A percentile compares a stretch with the other conserved stretches of the same genome.
Evolutionary conservation across 2,888 invertebrate genomes (phyloP).

Genomic region (Meiosimyza decipiens): DNA sequence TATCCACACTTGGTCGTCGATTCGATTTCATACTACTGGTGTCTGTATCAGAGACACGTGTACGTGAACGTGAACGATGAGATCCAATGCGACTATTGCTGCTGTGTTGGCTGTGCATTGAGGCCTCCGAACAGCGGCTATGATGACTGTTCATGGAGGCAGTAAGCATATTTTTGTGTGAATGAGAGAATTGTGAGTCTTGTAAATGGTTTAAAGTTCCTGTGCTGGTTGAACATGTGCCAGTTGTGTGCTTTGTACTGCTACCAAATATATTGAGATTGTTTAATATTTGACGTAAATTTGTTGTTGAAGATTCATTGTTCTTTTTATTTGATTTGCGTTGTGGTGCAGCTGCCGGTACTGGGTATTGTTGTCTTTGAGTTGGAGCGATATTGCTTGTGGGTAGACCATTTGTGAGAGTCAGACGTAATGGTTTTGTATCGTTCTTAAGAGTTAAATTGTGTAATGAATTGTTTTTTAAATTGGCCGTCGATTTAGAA

Average conservation of each 20-base stretch:
- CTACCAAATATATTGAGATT: constrained; percentile 81
- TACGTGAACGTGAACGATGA: constrained; percentile 65
- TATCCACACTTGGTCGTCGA: constrained; percentile 85
- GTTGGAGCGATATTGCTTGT: constrained; percentile 35
- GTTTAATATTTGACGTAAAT: constrained; percentile 81
- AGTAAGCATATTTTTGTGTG: constrained; percentile 58
- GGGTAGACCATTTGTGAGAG: constrained; percentile 43
- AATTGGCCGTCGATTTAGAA: constrained; percentile 53
- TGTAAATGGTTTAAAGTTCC: constrained; percentile 47
- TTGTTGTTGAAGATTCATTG: constrained; percentile 68
- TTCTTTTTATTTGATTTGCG: constrained; percentile 59
- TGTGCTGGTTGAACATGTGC: constrained; percentile 22
- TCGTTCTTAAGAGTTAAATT: constrained; percentile 26
- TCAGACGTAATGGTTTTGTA: constrained; percentile 35
- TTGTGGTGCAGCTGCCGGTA: constrained; percentile 23
- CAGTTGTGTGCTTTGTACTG: constrained; percentile 52
- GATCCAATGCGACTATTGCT: constrained; percentile 57
- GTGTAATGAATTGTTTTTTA: constrained; percentile 52
- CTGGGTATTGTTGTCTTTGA: constrained; percentile 35
- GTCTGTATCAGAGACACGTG: constrained; percentile 67
- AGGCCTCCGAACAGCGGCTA: constrained; percentile 65
- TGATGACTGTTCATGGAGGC: constrained; percentile 65
- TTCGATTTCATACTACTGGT: constrained; percentile 79
- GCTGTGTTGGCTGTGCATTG: constrained; percentile 58
- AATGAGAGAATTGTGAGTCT: constrained; percentile 57